A percentile compares a stretch with the other conserved stretches of the same genome.
Evolutionary conservation across 2,797 vertebrate genomes (phyloP).

Genomic region (Sebastes hopkinsi): DNA sequence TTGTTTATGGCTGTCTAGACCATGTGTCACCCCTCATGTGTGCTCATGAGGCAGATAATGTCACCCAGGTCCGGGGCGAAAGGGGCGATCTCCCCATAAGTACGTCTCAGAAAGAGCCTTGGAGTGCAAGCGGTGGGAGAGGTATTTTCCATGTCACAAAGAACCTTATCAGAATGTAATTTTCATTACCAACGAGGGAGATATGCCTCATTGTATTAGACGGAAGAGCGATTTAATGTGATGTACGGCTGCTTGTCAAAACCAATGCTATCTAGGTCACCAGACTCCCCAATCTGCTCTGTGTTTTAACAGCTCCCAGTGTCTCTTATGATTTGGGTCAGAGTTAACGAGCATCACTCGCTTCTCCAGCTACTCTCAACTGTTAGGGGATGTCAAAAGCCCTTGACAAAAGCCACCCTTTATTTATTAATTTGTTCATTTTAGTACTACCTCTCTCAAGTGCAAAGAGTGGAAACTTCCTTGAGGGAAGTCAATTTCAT

Average conservation of each 20-base stretch:
- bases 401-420: slow-evolving; percentile 65
- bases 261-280: slow-evolving; percentile 84
- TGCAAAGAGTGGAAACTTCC: slow-evolving; percentile 45
- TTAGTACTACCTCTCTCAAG: slow-evolving; percentile 47
- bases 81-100: slow-evolving; percentile 31
- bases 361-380: slow-evolving; percentile 61
- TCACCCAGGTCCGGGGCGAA: slow-evolving; percentile 29
- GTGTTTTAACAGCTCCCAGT: slow-evolving; percentile 81
- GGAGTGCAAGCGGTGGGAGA: slow-evolving; percentile 29
- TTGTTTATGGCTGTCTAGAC: slow-evolving; percentile 20
- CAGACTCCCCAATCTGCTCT: slow-evolving; percentile 80
- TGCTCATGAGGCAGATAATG: slow-evolving; percentile 55
- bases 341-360: slow-evolving; percentile 76
- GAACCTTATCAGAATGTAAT: slow-evolving; percentile 71
- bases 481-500: slow-evolving; percentile 52
- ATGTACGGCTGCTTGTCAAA: slow-evolving; percentile 77
- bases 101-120: slow-evolving; percentile 15
- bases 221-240: slow-evolving; percentile 76
- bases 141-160: slow-evolving; percentile 71
- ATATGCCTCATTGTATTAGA: slow-evolving; percentile 73
- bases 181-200: slow-evolving; percentile 72
- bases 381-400: slow-evolving; percentile 62
- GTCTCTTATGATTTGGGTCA: slow-evolving; percentile 86
- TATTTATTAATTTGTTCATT: slow-evolving; percentile 73
- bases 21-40: slow-evolving; percentile 40